phyloP scores from a whole-genome alignment of 2,888 invertebrate species.

The Standfussiana lucernea region DNA sequence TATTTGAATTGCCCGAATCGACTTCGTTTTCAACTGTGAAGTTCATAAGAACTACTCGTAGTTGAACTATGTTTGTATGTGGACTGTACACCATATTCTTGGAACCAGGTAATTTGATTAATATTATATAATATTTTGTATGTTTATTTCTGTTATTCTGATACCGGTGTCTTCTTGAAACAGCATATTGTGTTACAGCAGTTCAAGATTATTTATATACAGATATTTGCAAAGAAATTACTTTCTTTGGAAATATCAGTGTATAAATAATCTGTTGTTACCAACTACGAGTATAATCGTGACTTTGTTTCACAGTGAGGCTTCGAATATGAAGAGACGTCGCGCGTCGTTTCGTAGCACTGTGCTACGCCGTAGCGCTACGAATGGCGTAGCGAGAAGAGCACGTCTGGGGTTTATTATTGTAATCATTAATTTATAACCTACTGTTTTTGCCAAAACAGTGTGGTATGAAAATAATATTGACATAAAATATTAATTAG shows the following conservation, averaged over 20 bases:
- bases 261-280: too few relatives aligned
- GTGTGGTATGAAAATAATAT: neutral
- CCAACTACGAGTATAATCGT: neutral
- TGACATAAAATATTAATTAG: neutral
- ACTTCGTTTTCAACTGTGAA: conserved; percentile 7
- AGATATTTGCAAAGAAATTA: neutral
- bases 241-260: too few relatives aligned
- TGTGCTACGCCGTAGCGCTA: conserved; percentile 25
- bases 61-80: conserved; percentile 1
- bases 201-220: neutral
- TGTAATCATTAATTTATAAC: neutral
- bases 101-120: neutral
- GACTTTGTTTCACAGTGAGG: neutral
- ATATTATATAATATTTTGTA: neutral
- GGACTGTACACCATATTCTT: neutral
- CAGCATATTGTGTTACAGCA: too few relatives aligned
- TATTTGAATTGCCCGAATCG: neutral
- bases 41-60: neutral
- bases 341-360: conserved; percentile 16
- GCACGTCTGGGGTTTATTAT: neutral
- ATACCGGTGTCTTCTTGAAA: neutral
- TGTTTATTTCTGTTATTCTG: neutral
- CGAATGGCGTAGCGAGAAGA: too few relatives aligned
- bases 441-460: too few relatives aligned
- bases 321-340: neutral